Evolutionary conservation across 1,140 invertebrate species (phyloP).

Genomic region (Cardiocondyla obscurior): DNA sequence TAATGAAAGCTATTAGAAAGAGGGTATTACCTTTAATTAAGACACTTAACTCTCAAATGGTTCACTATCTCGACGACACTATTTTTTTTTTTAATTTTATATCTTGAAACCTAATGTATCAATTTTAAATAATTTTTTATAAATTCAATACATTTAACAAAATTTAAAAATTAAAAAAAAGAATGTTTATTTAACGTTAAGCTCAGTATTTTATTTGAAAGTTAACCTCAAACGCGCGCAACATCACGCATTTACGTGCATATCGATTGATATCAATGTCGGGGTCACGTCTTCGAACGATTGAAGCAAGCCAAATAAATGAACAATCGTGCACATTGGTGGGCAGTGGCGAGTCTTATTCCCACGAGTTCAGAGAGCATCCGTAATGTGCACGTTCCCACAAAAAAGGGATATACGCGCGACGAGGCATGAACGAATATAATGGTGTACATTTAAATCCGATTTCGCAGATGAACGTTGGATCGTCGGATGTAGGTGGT

Average conservation of each 20-base stretch:
- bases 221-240: conserved; percentile 13
- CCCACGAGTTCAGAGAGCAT: conserved; percentile 66
- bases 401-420: conserved; percentile 65
- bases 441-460: conserved; percentile 60
- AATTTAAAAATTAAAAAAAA: no score
- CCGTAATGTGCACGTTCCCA: conserved; percentile 59
- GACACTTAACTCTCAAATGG: no score
- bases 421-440: conserved; percentile 59
- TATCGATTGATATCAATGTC: not conserved
- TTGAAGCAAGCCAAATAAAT: conserved; percentile 20
- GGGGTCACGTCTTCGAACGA: not conserved
- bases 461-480: conserved; percentile 23
- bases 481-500: not conserved
- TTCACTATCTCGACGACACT: no score
- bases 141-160: no score
- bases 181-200: no score
- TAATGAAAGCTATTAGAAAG: conserved; percentile 17
- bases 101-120: no score
- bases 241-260: not conserved
- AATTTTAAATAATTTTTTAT: no score
- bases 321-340: not conserved
- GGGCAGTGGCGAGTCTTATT: conserved; percentile 53
- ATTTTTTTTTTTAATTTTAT: no score
- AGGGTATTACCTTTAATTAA: conserved; percentile 34
- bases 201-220: no score